Evolutionary conservation across 2,113 vertebrate species (phyloP), one percentile per base, ranked within the genome.

Genomic region (Prochilodus magdalenae): DNA sequence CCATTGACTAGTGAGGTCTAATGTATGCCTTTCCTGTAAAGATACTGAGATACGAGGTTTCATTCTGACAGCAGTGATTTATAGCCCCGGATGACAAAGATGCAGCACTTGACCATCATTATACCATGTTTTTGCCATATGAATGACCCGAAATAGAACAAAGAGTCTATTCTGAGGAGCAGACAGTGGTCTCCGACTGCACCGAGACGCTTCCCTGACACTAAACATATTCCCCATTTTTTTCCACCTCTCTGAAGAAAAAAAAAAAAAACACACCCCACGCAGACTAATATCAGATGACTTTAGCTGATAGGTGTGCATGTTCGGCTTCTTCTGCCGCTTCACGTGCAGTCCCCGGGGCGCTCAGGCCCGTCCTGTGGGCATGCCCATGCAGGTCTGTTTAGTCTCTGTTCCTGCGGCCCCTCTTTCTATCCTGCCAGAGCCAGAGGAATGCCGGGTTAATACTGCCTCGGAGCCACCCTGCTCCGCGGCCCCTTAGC

Each of bases 391-490:
- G 74, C 77, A 76, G 47, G 59, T 60, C n/a, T 86, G 73, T 82
- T 77, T 78, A 82, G 80, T 85, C 79, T 78, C 63, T 36, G 44
- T 81, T 76, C 75, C 62, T 77, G 49, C 76, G n/a, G 26, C 51
- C 63, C 20, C 22, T 53, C 16, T 74, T 27, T 65, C 59, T 67
- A 67, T 51, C 71, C 71, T 7, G 26, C 26, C 59, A 65, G 72
- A 82, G 65, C 66, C 62, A 18, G 33, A 44, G 71, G 79, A 74
- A 65, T 53, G 71, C 47, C n/a, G 59, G 59, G 59, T 66, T 81
- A 74, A 81, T 74, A 59, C 71, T 27, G 36, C 78, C 69, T 72
- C 57, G 16, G 67, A 49, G 69, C 63, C 66, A 30, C 75, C 70
- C n/a, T n/a, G 27, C 30, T 55, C 74, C 67, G n/a, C 67, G 33